Percentiles rank a stretch among this genome's conserved stretches.
Evolutionary conservation across 2,113 vertebrate species (phyloP).

Genomic region (Peucedramus taeniatus): DNA sequence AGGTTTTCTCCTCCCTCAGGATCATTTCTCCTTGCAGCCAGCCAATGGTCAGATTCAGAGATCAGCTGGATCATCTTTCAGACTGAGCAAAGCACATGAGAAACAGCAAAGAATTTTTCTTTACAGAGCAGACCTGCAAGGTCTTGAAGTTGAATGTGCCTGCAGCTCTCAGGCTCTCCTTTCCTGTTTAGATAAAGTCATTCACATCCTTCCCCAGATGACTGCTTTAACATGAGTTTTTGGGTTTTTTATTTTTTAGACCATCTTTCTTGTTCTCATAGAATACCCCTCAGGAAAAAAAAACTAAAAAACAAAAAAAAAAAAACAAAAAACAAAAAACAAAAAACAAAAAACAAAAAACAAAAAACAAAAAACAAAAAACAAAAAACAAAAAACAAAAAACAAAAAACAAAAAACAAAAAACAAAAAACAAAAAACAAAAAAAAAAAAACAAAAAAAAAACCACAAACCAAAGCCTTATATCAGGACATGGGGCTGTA

Average conservation of each 20-base stretch:
- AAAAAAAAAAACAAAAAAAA: too few relatives aligned
- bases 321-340: too few relatives aligned
- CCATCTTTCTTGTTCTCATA: not conserved
- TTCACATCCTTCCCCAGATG: not conserved
- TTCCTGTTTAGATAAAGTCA: not conserved
- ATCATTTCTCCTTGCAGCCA: not conserved
- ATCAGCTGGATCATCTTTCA: not conserved
- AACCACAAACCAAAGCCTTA: fast-evolving
- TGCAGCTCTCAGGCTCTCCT: not conserved
- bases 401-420: too few relatives aligned
- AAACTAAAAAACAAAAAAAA: too few relatives aligned
- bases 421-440: too few relatives aligned
- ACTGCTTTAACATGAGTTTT: not conserved
- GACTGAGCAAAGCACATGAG: not conserved
- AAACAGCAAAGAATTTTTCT: not conserved
- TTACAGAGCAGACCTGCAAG: not conserved
- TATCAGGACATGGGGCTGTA: not conserved
- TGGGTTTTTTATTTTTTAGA: fast-evolving
- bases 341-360: too few relatives aligned
- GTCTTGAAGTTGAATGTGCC: fast-evolving
- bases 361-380: too few relatives aligned
- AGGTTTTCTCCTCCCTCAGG: not conserved
- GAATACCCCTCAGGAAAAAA: not conserved
- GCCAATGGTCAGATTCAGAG: not conserved
- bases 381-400: too few relatives aligned